phyloP scores from a whole-genome alignment of 37 sponge, comb jelly and placozoan genomes.

The Aphrocallistes beatrix region DNA sequence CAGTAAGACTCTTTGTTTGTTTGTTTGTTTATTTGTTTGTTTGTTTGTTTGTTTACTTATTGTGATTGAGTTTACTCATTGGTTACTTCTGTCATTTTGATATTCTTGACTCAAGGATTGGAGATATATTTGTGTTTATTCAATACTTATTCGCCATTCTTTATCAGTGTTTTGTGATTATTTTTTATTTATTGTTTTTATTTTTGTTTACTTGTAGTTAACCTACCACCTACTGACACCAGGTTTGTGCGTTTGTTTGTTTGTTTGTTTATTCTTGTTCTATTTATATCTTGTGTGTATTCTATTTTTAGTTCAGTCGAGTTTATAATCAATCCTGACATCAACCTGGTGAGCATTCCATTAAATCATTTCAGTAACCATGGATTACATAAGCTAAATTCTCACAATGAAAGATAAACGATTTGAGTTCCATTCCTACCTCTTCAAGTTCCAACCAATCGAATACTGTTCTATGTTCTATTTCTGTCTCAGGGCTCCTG shows the following conservation, averaged over 20 bases:
- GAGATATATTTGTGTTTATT: not conserved
- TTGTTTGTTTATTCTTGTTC: not conserved
- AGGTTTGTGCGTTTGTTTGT: not conserved
- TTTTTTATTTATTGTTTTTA: not conserved
- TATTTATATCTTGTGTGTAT: not conserved
- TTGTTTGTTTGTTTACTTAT: not conserved
- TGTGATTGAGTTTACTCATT: too few relatives aligned
- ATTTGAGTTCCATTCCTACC: not conserved
- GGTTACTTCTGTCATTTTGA: not conserved
- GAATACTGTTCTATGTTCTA: not conserved
- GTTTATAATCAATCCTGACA: not conserved
- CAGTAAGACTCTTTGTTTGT: too few relatives aligned
- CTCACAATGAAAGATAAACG: too few relatives aligned
- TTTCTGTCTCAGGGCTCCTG: slow-evolving; percentile 17
- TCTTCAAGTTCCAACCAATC: not conserved
- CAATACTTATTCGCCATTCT: not conserved
- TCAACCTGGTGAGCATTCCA: not conserved
- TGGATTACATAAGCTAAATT: too few relatives aligned
- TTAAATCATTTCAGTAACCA: too few relatives aligned
- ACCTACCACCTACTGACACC: not conserved
- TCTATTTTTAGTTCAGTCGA: not conserved
- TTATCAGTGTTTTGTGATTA: not conserved
- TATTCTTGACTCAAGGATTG: not conserved
- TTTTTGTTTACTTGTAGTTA: not conserved
- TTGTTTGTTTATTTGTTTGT: not conserved